phyloP scores from a whole-genome alignment of 2,113 vertebrate genomes.

The Anoura caudifer region DNA sequence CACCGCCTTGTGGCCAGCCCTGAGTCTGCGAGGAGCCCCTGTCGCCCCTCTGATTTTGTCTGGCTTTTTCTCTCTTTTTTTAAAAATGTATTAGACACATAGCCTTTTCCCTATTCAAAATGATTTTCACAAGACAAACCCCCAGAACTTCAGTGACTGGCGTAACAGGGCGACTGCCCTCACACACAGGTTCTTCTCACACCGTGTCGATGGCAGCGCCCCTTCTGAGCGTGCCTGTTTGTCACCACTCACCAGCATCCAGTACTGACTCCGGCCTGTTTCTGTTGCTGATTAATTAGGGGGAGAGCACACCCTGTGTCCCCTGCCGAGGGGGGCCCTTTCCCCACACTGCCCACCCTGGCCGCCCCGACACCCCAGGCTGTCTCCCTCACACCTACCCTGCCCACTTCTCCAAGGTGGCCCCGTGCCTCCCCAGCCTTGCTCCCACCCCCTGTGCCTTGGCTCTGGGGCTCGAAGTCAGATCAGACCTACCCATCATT shows the following conservation, averaged over 20 bases:
- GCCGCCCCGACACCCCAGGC: not conserved
- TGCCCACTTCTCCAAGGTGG: not conserved
- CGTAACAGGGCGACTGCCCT: not conserved
- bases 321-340: not conserved
- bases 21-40: not conserved
- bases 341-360: not conserved
- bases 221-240: not conserved
- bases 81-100: not conserved
- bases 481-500: not conserved
- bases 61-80: not conserved
- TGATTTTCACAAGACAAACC: not conserved
- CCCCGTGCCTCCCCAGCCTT: not conserved
- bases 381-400: not conserved
- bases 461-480: not conserved
- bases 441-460: too few species aligned
- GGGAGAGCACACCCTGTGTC: not conserved
- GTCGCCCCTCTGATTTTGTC: fast-evolving
- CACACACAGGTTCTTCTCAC: not conserved
- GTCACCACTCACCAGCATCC: not conserved
- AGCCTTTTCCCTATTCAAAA: not conserved
- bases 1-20: not conserved
- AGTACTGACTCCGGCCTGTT: not conserved
- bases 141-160: not conserved
- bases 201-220: fast-evolving
- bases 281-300: not conserved